Base-by-base conservation (phyloP, 2,888 invertebrate genomes). In the Nemotelus pantherinus region DNA sequence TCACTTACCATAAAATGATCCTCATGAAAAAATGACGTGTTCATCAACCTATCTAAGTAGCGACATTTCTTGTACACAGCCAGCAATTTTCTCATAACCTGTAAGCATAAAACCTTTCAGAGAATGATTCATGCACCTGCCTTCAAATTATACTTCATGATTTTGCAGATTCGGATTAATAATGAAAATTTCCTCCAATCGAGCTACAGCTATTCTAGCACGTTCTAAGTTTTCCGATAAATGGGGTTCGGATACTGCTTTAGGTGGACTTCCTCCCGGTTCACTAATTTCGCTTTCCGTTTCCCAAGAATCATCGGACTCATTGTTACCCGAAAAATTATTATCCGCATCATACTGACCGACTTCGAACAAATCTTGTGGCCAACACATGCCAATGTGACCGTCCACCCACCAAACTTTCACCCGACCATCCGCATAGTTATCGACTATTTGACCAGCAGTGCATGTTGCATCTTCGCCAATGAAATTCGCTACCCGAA, bases 401-500 rank as follows among this genome's bases (percentile, higher is more conserved):
- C 94, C 94, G 84, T 95, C 94, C 1, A 95, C 93, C 98, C 97
- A 98, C 91, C 95, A 93, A n/a, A 98, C 95, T 83, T 93, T 92
- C 3, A 97, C 94, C 79, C 93, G 90, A 0, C 91, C 97, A 88
- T 95, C 93, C 3, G 95, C 93, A 87, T 93, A 95, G 85, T 96
- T 94, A 86, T 96, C 96, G 81, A 95, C 90, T 7, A 97, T 95
- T 89, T 96, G 96, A 74, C 98, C 97, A 65, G 94, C 95, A 41
- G 93, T 93, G 80, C 92, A 93, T 72, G 90, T 89, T 47, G 91
- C 89, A 83, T 93, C 92, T 76, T 92, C 91, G 2, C 92, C 93
- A 55, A 92, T 91, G 84, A 93, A 93, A 88, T 94, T 94, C 64
- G 94, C 94, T 72, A 95, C 93, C 79, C 94, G 89, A 83, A 96